These are phyloP conservation scores for Jordanella pulchra DNA, from an alignment of 2,797 vertebrate species.

Conservation along the genomic window DNA sequence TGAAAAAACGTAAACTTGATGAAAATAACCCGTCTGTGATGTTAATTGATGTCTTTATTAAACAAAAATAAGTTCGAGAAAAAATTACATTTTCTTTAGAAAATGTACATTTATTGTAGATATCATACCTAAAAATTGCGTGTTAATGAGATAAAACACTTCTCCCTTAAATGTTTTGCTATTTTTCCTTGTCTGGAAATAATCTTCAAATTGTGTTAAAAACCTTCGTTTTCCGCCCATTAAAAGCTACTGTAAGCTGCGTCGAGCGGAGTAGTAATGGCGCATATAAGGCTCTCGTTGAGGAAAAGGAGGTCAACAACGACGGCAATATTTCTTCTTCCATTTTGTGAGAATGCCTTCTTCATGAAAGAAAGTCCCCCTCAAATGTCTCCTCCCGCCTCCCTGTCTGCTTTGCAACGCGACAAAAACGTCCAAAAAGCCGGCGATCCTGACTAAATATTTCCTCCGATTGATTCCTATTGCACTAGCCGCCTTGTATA, in stretches of 20 bases:
- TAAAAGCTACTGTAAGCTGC: conserved; percentile 62
- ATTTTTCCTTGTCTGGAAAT: conserved; percentile 9
- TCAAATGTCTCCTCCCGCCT: conserved; percentile 84
- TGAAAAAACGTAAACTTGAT: neutral
- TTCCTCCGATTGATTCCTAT: conserved; percentile 78
- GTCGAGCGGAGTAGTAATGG: conserved; percentile 80
- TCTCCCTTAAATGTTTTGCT: neutral
- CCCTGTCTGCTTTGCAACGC: conserved; percentile 77
- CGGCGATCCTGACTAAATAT: conserved; percentile 73
- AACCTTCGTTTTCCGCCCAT: conserved; percentile 3
- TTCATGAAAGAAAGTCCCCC: conserved; percentile 91
- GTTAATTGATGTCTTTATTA: conserved; percentile 21
- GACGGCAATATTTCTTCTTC: conserved; percentile 91
- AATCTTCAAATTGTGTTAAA: conserved; percentile 15
- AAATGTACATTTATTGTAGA: conserved; percentile 63
- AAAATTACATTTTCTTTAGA: conserved; percentile 47
- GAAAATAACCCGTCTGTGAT: neutral
- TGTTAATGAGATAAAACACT: conserved; percentile 1
- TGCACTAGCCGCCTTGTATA: conserved; percentile 82
- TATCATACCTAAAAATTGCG: conserved; percentile 41
- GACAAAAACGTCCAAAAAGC: conserved; percentile 68
- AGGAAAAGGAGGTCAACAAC: conserved; percentile 88
- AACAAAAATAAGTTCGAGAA: conserved; percentile 48
- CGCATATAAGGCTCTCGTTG: conserved; percentile 81
- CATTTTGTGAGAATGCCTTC: conserved; percentile 90